Evolutionary conservation across 2,797 vertebrate genomes (phyloP).

Genomic region (Sternarchorhynchus goeldii): DNA sequence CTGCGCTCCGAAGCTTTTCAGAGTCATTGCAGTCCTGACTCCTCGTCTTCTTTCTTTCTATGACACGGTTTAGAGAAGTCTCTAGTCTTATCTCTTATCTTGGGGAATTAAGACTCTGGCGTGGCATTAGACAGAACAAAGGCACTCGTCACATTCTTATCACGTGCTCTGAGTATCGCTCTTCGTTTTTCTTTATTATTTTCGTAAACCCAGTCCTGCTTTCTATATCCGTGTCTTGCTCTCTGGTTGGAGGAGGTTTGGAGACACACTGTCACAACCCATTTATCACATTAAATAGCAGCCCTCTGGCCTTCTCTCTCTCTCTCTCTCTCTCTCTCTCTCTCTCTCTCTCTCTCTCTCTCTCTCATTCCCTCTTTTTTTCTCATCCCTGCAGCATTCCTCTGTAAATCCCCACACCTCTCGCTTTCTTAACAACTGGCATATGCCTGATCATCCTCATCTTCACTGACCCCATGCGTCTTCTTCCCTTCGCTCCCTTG

Average conservation of each 20-base stretch:
- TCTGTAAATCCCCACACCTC: slow-evolving; percentile 68
- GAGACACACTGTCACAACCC: slow-evolving; percentile 79
- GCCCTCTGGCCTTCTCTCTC: slow-evolving; percentile 71
- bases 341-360: background rate
- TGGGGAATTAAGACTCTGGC: background rate
- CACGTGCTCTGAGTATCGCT: slow-evolving; percentile 37
- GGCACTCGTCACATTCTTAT: slow-evolving; percentile 27
- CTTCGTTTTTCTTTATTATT: slow-evolving; percentile 46
- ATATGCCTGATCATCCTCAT: slow-evolving; percentile 65
- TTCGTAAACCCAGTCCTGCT: slow-evolving; percentile 72
- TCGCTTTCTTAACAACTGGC: slow-evolving; percentile 68
- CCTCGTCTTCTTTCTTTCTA: slow-evolving; percentile 38
- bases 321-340: slow-evolving; percentile 52
- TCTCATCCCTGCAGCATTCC: slow-evolving; percentile 64
- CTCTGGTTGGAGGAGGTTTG: slow-evolving; percentile 73
- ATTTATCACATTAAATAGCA: slow-evolving; percentile 86
- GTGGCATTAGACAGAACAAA: slow-evolving; percentile 24
- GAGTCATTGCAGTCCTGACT: slow-evolving; percentile 63
- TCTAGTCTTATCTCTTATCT: slow-evolving; percentile 29
- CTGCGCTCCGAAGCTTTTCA: slow-evolving; percentile 38
- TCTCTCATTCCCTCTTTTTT: background rate
- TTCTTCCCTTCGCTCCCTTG: slow-evolving; percentile 45
- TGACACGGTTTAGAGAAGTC: slow-evolving; percentile 31
- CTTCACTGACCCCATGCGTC: slow-evolving; percentile 49
- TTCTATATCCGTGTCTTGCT: slow-evolving; percentile 77